Evolutionary conservation across 2,113 vertebrate genomes (phyloP), one percentile per base, ranked within the genome.

Genomic region (Morone chrysops): DNA sequence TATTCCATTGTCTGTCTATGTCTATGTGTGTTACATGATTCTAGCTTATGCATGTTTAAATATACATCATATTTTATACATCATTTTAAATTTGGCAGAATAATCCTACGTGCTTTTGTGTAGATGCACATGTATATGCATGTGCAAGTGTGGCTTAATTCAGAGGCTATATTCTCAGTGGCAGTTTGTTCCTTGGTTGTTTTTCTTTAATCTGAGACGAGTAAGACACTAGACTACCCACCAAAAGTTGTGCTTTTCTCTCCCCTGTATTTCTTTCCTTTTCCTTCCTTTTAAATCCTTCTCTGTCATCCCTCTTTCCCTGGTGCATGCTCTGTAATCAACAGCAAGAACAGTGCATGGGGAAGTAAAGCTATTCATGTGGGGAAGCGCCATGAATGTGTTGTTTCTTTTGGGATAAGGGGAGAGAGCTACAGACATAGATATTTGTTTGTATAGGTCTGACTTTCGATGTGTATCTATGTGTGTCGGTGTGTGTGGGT

Each of bases 241-340:
- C 13, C 7, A 36, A 60, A 83, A 41, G 31, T 36, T 67, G 4
- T 22, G 22, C 0, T 72, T 69, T 50, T 2, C 31, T 50, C 51
- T 12, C 2, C 11, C 0, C 8, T 40, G 20, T 50, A 18, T 56
- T 8, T 45, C 48, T 66, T 62, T 22, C 54, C 20, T 18, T 78
- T 68, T 20, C 22, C 76, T 67, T 70, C 5, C 31, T 65, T 86
- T 82, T 62, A 76, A 76, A 66, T 70, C 45, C 4, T 40, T 74
- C 57, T 31, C 6, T 48, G 69, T 60, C 38, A 60, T 82, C 70
- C 53, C 41, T 82, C 8, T 68, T 40, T 76, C 80, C 75, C 80
- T 65, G 51, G 81, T 85, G 86, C 40, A 62, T 63, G 66, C 66
- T 72, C 82, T 90, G 87, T 88, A 90, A 93, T 92, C 90, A 89